phyloP scores from a whole-genome alignment of 2,113 vertebrate species.

The Baryphthengus martii region DNA sequence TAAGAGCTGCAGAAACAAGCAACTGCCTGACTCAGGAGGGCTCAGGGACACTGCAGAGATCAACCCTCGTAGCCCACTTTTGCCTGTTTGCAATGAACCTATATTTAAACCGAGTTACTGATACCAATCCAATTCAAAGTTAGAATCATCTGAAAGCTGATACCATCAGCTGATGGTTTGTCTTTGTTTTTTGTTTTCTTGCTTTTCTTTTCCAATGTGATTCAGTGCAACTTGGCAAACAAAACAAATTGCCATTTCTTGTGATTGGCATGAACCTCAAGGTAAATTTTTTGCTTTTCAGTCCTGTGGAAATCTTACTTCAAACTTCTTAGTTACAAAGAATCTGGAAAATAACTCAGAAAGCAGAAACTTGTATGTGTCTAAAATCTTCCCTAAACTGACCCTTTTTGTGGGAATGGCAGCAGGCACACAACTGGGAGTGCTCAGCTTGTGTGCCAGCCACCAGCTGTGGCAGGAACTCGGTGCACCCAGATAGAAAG shows the following conservation, averaged over 20 bases:
- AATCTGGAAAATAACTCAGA: background rate
- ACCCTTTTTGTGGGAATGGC: background rate
- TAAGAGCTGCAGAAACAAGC: background rate
- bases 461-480: background rate
- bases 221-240: background rate
- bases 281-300: background rate
- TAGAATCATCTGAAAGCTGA: background rate
- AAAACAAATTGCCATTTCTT: background rate
- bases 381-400: background rate
- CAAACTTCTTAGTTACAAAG: background rate
- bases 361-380: background rate
- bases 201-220: background rate
- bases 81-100: background rate
- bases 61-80: background rate
- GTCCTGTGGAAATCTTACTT: background rate
- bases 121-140: background rate
- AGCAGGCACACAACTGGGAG: background rate
- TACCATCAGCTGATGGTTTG: background rate
- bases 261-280: background rate
- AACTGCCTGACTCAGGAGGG: background rate
- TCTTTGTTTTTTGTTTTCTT: background rate
- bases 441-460: background rate
- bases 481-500: background rate
- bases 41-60: background rate
- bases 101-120: background rate